Conservation (phyloP, 2,888 invertebrate species). For the Amphipyra tragopoginis region DNA sequence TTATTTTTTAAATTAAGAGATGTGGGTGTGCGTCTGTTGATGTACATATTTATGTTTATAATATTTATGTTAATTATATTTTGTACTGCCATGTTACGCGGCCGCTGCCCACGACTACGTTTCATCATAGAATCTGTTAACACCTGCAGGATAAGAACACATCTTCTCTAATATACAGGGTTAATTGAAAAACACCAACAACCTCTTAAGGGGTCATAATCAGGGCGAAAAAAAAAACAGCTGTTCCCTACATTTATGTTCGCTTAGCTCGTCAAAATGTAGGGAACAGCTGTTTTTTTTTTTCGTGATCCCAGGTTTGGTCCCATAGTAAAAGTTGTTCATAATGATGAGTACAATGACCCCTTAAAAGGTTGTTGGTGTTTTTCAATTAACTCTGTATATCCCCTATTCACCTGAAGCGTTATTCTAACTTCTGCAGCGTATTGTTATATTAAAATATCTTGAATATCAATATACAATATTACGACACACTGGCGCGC, state of each 20-base stretch:
- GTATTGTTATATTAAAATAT: neutral
- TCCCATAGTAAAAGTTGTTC: too few species aligned
- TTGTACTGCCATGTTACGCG: conserved; percentile 56
- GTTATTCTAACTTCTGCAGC: neutral
- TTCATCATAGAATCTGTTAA: conserved; percentile 1
- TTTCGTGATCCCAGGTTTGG: too few species aligned
- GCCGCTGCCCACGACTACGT: conserved; percentile 7
- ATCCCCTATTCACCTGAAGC: too few species aligned
- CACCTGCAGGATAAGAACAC: neutral
- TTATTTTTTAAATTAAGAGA: conserved; percentile 69
- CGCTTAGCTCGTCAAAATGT: too few species aligned
- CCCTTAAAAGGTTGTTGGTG: too few species aligned
- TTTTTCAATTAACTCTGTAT: too few species aligned
- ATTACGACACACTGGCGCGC: neutral
- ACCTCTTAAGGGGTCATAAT: too few species aligned
- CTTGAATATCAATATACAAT: neutral
- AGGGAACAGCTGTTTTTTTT: too few species aligned
- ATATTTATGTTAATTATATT: conserved; percentile 64
- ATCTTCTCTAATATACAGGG: neutral
- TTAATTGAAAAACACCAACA: too few species aligned
- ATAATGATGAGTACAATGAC: too few species aligned
- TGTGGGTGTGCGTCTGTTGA: conserved; percentile 70
- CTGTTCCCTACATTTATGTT: too few species aligned
- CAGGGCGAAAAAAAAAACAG: too few species aligned
- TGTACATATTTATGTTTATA: conserved; percentile 70